Evolutionary conservation across 2,797 vertebrate species (phyloP).

Genomic region (Tapirus indicus): DNA sequence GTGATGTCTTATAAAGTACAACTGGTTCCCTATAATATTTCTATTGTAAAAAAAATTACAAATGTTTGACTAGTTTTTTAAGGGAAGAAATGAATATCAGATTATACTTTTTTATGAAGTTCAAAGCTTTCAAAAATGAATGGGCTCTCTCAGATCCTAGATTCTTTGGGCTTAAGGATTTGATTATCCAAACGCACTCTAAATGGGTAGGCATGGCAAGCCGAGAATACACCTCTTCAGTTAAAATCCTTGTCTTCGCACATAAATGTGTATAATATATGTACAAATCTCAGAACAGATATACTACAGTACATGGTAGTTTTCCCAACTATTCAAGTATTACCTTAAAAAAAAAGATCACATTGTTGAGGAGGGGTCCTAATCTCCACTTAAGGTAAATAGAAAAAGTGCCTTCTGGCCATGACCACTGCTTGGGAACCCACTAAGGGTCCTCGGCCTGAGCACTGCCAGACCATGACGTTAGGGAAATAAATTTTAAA

Average conservation of each 20-base stretch:
- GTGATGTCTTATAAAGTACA: not conserved
- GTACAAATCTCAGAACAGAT: not conserved
- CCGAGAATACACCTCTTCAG: not conserved
- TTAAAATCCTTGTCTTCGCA: not conserved
- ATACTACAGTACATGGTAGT: not conserved
- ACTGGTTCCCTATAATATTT: constrained; percentile 16
- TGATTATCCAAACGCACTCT: not conserved
- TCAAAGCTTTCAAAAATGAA: constrained; percentile 32
- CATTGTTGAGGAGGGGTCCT: not conserved
- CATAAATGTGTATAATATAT: not conserved
- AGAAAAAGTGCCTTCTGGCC: not conserved
- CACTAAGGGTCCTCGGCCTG: not conserved
- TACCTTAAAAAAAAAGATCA: not conserved
- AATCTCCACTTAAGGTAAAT: not conserved
- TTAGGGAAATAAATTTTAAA: not conserved
- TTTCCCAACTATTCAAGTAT: not conserved
- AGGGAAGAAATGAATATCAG: not conserved
- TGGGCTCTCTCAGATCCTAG: not conserved
- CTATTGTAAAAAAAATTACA: not conserved
- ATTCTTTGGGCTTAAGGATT: not conserved
- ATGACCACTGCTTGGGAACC: not conserved
- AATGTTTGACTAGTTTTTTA: not conserved
- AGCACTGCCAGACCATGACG: not conserved
- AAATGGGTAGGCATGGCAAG: not conserved
- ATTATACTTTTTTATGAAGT: not conserved